Percentiles rank a stretch among this genome's conserved stretches.
Conservation (phyloP, 2,888 invertebrate genomes). For the Idaea straminata region DNA sequence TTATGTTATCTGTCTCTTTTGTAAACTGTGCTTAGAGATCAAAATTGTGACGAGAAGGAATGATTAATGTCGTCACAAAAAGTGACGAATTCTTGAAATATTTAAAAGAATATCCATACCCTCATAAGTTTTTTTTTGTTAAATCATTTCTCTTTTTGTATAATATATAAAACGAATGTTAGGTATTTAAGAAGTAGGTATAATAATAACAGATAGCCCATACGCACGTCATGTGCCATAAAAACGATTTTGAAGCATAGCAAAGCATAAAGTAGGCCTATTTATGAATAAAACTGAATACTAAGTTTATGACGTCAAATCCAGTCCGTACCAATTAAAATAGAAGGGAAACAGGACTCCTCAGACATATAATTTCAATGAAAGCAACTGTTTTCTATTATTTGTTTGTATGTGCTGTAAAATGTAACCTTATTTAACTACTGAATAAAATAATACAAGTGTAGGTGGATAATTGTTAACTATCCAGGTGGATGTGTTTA, state of each 20-base stretch:
- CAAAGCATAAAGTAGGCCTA: too few species aligned
- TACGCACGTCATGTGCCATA: too few species aligned
- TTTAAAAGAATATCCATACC: too few species aligned
- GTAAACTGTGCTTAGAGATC: slow-evolving; percentile 9
- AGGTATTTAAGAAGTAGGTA: too few species aligned
- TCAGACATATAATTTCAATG: not conserved
- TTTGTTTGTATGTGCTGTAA: not conserved
- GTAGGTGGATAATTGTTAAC: not conserved
- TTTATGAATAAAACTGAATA: too few species aligned
- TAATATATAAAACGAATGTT: too few species aligned
- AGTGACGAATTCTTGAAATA: not conserved
- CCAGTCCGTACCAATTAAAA: not conserved
- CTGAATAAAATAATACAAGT: not conserved
- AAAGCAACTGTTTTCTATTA: not conserved
- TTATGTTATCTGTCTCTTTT: slow-evolving; percentile 50
- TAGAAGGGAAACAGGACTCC: not conserved
- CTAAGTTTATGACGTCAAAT: too few species aligned
- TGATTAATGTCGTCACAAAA: slow-evolving; percentile 3
- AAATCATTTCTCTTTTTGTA: too few species aligned
- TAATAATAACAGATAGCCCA: too few species aligned
- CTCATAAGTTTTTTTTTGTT: too few species aligned
- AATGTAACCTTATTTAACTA: not conserved
- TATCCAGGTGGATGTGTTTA: not conserved
- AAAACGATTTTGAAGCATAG: too few species aligned
- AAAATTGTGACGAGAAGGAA: slow-evolving; percentile 16